Percentiles rank a stretch among this genome's conserved stretches.
These are phyloP conservation scores for Melieria crassipennis DNA, from an alignment of 2,888 invertebrate species.

Conservation along the genomic window DNA sequence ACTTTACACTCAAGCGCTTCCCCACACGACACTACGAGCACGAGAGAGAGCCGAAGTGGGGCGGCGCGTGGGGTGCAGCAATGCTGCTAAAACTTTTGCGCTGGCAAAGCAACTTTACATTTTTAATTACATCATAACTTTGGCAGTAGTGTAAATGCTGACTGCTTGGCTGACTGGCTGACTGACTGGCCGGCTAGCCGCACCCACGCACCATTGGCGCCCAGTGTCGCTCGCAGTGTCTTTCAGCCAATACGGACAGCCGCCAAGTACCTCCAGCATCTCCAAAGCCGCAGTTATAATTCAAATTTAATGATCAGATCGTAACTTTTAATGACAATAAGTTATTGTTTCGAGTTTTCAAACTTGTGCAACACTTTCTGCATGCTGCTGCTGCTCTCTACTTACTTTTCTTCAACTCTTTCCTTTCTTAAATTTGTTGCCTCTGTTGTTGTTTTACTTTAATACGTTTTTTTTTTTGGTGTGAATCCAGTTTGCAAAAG, in stretches of 20 bases:
- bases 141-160: neutral
- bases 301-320: conserved; percentile 40
- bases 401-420: too few species aligned
- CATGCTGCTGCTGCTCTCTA: too few species aligned
- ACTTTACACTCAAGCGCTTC: conserved; percentile 21
- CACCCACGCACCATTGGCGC: conserved; percentile 1
- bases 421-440: too few species aligned
- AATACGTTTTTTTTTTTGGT: too few species aligned
- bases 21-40: neutral
- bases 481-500: too few species aligned
- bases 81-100: neutral
- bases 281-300: conserved; percentile 20
- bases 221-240: neutral
- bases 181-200: conserved; percentile 12
- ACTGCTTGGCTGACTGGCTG: too few species aligned
- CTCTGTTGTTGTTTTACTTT: too few species aligned
- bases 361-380: conserved; percentile 27
- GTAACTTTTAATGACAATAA: conserved; percentile 42
- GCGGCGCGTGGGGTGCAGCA: neutral
- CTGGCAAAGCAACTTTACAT: conserved; percentile 18
- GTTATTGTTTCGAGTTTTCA: conserved; percentile 40
- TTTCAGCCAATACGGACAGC: neutral
- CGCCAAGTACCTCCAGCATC: neutral
- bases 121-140: conserved; percentile 32
- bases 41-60: neutral